Base-by-base conservation (phyloP, 92 coral and sea anemone species). In the Paragorgia papillata region DNA sequence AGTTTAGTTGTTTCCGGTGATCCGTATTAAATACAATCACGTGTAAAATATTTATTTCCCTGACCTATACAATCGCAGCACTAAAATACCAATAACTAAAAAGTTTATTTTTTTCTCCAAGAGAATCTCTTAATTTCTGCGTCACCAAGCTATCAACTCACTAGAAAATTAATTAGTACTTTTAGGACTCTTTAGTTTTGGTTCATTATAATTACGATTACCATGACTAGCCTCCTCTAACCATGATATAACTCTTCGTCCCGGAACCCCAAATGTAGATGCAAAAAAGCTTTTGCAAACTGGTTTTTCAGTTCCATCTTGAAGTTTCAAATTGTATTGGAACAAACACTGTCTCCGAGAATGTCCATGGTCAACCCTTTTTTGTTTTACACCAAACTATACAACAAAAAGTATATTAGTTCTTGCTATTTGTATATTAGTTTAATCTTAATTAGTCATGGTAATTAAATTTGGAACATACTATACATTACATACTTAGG, bases 181-280 rank as follows among this genome's bases (percentile, higher is more conserved):
- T 51, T 17, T 51, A 19, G 58, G 6, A 17, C 17, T 19, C 58
- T 51, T 22, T 51, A 29, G 62, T 14, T 32, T 25, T 79, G 62
- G 66, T 43, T 46, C n/a, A n/a, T n/a, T 29, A 31, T 37, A 43
- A 57, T 62, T 50, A 35, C 19, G 57, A 25, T 12, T 21, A 21
- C 26, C 46, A 9, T 34, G 33, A 29, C 33, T 28, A 46, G 29
- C 15, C n/a, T 35, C 35, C 46, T 25, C 57, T 22, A 26, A 29
- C 62, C 62, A 55, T 43, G 79, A 26, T 29, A 25, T 73, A 27
- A 49, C 55, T 46, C 62, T 73, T 58, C 54, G 40, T 21, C 14
- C 57, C 44, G 85, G 43, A 51, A 51, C 19, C 17, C 58, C 58
- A 51, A 51, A 5, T 6, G 58, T 51, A 19, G 58, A 51, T 22